Conservation (phyloP, 2,797 vertebrate genomes). For the Enteromius radiatus region DNA sequence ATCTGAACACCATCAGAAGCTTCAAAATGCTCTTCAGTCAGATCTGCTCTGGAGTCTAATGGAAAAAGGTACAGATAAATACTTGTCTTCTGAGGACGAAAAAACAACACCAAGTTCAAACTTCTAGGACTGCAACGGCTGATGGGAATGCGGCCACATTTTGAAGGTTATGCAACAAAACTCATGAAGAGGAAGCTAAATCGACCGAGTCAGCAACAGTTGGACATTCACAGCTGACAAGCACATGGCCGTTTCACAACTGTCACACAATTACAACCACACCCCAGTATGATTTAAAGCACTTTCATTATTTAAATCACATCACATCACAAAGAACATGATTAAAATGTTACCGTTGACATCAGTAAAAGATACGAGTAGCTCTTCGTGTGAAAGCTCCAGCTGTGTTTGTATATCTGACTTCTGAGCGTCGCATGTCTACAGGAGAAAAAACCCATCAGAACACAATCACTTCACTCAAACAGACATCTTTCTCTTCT, state of each 20-base stretch:
- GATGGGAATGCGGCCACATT: neutral
- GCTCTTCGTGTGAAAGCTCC: conserved; percentile 24
- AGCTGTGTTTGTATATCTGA: conserved; percentile 55
- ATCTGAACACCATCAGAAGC: neutral
- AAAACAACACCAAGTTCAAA: conserved; percentile 6
- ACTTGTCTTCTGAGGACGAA: neutral
- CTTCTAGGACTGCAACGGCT: neutral
- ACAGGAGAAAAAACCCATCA: conserved; percentile 37
- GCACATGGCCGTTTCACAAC: conserved; percentile 9
- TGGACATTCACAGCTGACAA: conserved; percentile 14
- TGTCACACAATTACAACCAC: neutral
- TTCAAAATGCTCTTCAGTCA: conserved; percentile 8
- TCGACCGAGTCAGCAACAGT: neutral
- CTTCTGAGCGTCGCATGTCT: conserved; percentile 70
- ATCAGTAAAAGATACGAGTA: neutral
- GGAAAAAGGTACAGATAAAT: conserved; percentile 18
- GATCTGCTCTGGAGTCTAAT: conserved; percentile 19
- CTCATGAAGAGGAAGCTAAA: conserved; percentile 7
- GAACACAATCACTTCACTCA: neutral
- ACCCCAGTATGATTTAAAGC: conserved; percentile 2
- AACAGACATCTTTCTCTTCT: neutral
- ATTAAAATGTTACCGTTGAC: conserved; percentile 39
- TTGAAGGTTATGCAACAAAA: conserved; percentile 6
- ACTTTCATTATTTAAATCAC: neutral
- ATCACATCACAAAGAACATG: neutral